Base-by-base conservation (phyloP, 2,888 invertebrate species). In the Oeneis ivallda region DNA sequence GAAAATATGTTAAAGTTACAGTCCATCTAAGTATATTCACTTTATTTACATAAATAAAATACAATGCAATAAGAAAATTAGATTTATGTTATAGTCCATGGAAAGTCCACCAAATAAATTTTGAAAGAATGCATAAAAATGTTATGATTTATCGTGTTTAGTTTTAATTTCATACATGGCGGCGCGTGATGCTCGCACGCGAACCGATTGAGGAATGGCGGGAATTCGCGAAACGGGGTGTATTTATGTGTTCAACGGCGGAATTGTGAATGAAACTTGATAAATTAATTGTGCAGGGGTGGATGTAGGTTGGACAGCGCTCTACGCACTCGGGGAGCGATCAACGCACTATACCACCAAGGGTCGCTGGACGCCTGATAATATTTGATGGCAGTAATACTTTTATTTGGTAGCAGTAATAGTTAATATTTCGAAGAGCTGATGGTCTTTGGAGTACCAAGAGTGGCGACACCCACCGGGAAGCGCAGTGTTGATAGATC, bases 121-220 rank as follows among this genome's bases (percentile, higher is more conserved):
- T 26, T 11, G 11, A 26, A 9, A 0, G 19, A 50, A 26, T n/a
- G n/a, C 10, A 10, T n/a, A 9, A 2, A 37, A 57, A 56, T 41
- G 53, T 53, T 53, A n/a, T 43, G 15, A 37, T 17, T 10, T 17
- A n/a, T 34, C 32, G 52, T 52, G 32, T 34, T 1, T 19, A 56
- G 2, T 26, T 17, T 10, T 56, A 15, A 65, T 57, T 66, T 64
- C 50, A 60, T 70, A 72, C 66, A 73, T 69, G 67, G 65, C 63
- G 63, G 71, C 72, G n/a, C n/a, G 70, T 70, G 67, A 49, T 77
- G 79, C 52, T 5, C 75, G 75, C 74, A 76, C 72, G 80, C 72
- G 61, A n/a, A 41, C 41, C 72, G 74, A 61, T 72, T 73, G 74
- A 65, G 75, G 76, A 87, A 83, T 88, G 86, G 81, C 85, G 82